phyloP scores from a whole-genome alignment of 2,888 invertebrate genomes.

The Cremastobaeus sp. region DNA sequence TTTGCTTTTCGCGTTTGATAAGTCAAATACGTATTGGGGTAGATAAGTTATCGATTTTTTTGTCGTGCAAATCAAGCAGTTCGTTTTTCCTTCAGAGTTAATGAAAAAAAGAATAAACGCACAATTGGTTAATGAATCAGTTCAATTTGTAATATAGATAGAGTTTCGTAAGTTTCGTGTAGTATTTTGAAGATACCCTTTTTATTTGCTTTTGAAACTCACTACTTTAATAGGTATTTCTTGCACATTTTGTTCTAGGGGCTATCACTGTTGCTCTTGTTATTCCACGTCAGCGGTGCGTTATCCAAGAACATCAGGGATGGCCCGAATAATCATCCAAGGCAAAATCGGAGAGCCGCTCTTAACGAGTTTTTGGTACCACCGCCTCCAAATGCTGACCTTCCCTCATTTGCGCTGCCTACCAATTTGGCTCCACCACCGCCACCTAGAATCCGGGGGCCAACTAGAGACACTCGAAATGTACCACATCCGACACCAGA shows the following conservation, averaged over 20 bases:
- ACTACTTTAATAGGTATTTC: no score
- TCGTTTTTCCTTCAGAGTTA: no score
- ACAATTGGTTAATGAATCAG: no score
- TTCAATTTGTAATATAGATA: no score
- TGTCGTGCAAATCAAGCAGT: no score
- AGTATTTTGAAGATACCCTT: no score
- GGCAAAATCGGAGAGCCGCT: constrained; percentile 64
- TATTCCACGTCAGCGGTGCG: constrained; percentile 58
- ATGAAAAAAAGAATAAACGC: no score
- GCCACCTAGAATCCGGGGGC: constrained; percentile 34
- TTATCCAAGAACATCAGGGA: constrained; percentile 61
- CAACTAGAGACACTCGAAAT: constrained; percentile 66
- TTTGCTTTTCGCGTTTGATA: no score
- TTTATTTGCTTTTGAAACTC: no score
- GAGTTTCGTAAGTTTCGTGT: no score
- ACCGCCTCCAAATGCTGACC: constrained; percentile 64
- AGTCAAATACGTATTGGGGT: no score
- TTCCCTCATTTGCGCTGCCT: constrained; percentile 14
- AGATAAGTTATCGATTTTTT: no score
- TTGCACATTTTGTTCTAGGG: constrained; percentile 58
- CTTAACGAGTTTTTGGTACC: constrained; percentile 72
- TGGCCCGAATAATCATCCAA: constrained; percentile 63
- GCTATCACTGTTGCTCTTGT: constrained; percentile 65
- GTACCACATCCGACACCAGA: constrained; percentile 76
- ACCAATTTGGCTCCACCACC: constrained; percentile 59